phyloP scores from a whole-genome alignment of 2,888 invertebrate species.

The Xestobium rufovillosum region DNA sequence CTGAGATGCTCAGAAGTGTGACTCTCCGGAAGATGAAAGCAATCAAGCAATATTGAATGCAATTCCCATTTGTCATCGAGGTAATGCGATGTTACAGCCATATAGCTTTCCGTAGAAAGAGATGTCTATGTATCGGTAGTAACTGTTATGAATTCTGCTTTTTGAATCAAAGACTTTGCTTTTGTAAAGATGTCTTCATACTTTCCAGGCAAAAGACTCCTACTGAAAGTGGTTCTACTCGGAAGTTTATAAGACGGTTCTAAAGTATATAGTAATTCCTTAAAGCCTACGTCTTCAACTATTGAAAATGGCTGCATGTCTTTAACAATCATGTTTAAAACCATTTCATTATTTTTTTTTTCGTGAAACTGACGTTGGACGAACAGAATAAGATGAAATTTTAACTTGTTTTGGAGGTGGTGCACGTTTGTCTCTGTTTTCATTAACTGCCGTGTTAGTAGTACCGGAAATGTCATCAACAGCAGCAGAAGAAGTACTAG shows the following conservation, averaged over 20 bases:
- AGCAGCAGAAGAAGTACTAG: background rate
- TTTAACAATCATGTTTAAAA: constrained; percentile 12
- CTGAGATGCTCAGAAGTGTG: constrained; percentile 24
- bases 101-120: constrained; percentile 19
- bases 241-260: constrained; percentile 5
- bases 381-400: constrained; percentile 1
- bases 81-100: constrained; percentile 25
- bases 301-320: constrained; percentile 14
- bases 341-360: constrained; percentile 10
- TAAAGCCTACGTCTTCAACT: constrained; percentile 9
- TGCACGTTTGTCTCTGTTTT: too few relatives aligned
- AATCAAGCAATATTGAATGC: constrained; percentile 4
- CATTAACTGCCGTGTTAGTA: too few relatives aligned
- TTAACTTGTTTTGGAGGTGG: background rate
- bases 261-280: constrained; percentile 1
- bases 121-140: constrained; percentile 26
- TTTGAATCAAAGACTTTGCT: background rate
- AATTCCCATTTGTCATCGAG: constrained; percentile 11
- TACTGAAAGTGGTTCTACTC: background rate
- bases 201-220: background rate
- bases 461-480: too few relatives aligned
- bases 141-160: background rate
- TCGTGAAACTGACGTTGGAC: background rate
- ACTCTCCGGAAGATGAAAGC: constrained; percentile 8
- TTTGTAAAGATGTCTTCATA: background rate